A percentile compares a stretch with the other conserved stretches of the same genome.
Evolutionary conservation across 2,113 vertebrate species (phyloP).

Genomic region (Acrocephalus arundinaceus): DNA sequence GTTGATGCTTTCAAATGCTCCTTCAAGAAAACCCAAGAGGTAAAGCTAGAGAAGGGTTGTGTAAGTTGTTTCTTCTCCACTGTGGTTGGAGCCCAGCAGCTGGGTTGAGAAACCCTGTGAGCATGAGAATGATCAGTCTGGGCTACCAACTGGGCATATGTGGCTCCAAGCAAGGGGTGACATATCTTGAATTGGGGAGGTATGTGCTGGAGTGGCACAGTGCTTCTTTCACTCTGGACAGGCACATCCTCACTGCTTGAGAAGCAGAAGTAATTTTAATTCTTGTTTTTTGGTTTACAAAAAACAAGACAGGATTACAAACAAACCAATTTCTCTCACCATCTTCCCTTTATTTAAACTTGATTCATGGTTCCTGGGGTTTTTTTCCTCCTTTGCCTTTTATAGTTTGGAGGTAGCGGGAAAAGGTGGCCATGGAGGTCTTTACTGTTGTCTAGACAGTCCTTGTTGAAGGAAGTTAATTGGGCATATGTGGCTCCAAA

Average conservation of each 20-base stretch:
- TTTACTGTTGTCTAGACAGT: neutral
- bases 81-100: neutral
- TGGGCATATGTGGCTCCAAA: neutral
- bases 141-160: neutral
- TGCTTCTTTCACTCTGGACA: neutral
- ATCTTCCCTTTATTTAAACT: slow-evolving; percentile 22
- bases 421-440: neutral
- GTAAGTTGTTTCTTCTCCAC: neutral
- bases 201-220: too few species aligned
- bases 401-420: neutral
- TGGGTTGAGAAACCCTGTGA: neutral
- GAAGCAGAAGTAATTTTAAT: slow-evolving; percentile 35
- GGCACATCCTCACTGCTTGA: neutral
- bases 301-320: neutral
- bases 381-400: neutral
- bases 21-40: neutral
- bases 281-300: neutral
- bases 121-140: slow-evolving; percentile 24
- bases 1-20: neutral
- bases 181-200: too few species aligned
- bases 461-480: slow-evolving; percentile 37
- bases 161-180: too few species aligned
- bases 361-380: neutral
- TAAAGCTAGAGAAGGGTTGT: neutral
- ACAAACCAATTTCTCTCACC: slow-evolving; percentile 1